Conservation (phyloP, 2,797 vertebrate species). For the Falco berigora region DNA sequence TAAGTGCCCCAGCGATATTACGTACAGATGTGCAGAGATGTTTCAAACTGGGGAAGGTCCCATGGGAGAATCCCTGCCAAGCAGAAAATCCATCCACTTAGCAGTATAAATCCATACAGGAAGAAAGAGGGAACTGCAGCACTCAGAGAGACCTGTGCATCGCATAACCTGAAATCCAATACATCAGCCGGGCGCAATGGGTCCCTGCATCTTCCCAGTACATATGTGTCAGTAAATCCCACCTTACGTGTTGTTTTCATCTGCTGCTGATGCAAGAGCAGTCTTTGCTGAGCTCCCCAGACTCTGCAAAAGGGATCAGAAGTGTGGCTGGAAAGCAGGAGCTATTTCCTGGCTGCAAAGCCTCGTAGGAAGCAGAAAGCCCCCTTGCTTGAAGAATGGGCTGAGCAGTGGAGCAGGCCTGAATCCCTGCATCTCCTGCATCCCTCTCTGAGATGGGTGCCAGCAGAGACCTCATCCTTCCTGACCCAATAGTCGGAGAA, state of each 20-base stretch:
- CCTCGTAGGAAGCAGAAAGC: not conserved
- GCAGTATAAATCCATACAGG: slow-evolving; percentile 52
- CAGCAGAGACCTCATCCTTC: not conserved
- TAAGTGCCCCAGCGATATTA: slow-evolving; percentile 29
- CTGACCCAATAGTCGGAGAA: not conserved
- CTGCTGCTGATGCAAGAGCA: not conserved
- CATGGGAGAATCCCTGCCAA: slow-evolving; percentile 35
- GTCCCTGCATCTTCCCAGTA: slow-evolving; percentile 1
- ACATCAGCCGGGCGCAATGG: not conserved
- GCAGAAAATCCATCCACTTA: slow-evolving; percentile 65
- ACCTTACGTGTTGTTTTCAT: slow-evolving; percentile 13
- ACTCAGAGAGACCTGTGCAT: slow-evolving; percentile 26
- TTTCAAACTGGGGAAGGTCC: slow-evolving; percentile 31
- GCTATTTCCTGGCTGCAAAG: not conserved
- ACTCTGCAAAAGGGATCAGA: not conserved
- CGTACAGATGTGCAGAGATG: slow-evolving; percentile 42
- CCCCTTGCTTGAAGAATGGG: not conserved
- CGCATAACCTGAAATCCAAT: slow-evolving; percentile 54
- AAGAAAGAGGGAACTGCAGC: slow-evolving; percentile 41
- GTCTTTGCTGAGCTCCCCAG: not conserved
- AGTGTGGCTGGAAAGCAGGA: not conserved
- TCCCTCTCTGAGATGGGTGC: accelerated
- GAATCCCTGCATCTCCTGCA: not conserved
- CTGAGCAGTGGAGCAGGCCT: accelerated
- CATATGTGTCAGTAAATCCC: slow-evolving; percentile 41